Percentiles rank a stretch among this genome's conserved stretches.
Evolutionary conservation across 2,888 invertebrate species (phyloP).

Genomic region (Melitaea athalia): DNA sequence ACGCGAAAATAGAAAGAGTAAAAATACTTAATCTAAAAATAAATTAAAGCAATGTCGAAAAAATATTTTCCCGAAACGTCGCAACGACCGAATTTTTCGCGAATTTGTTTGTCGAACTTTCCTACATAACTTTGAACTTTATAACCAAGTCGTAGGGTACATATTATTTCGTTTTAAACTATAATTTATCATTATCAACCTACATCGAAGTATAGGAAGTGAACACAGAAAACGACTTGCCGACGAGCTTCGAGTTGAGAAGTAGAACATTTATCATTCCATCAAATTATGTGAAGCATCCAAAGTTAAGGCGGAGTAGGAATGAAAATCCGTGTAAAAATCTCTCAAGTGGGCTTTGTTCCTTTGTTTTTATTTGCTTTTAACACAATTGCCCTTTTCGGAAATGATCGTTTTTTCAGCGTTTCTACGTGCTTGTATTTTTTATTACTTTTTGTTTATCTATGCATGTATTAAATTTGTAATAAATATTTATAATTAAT

Average conservation of each 20-base stretch:
- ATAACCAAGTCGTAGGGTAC: background rate
- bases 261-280: slow-evolving; percentile 37
- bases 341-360: slow-evolving; percentile 17
- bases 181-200: slow-evolving; percentile 39
- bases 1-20: background rate
- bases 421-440: slow-evolving; percentile 1
- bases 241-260: slow-evolving; percentile 27
- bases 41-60: background rate
- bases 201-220: slow-evolving; percentile 33
- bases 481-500: no score
- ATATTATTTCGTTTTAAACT: slow-evolving; percentile 15
- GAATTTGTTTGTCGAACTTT: background rate
- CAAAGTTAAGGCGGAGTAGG: slow-evolving; percentile 29
- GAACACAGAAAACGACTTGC: slow-evolving; percentile 31
- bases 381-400: slow-evolving; percentile 6
- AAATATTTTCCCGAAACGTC: slow-evolving; percentile 28
- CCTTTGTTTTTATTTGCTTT: slow-evolving; percentile 24
- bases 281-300: slow-evolving; percentile 38
- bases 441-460: background rate
- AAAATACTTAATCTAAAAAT: background rate
- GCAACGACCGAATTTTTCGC: slow-evolving; percentile 20
- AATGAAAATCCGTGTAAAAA: slow-evolving; percentile 25
- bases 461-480: background rate
- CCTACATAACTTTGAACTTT: slow-evolving; percentile 11
- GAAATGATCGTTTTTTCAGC: background rate